Evolutionary conservation across 2,113 vertebrate species (phyloP).

Genomic region (Neodontobutis hainanensis): DNA sequence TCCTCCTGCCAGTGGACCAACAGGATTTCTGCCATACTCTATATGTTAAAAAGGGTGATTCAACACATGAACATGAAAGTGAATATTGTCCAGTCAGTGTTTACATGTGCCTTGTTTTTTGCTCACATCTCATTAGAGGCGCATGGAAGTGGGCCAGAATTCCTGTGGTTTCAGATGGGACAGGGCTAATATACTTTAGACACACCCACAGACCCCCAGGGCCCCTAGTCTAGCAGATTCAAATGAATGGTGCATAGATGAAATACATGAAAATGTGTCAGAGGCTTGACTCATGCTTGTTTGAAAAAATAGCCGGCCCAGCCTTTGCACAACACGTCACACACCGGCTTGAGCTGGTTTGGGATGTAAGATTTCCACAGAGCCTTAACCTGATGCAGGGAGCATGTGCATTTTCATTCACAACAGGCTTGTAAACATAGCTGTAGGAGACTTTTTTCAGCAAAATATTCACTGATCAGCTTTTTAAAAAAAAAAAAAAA

Average conservation of each 20-base stretch:
- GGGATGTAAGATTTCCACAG: constrained; percentile 30
- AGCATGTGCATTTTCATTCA: too few relatives aligned
- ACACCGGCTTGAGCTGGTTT: constrained; percentile 5
- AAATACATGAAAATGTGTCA: constrained; percentile 45
- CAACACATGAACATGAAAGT: neutral
- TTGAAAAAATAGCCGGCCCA: constrained; percentile 41
- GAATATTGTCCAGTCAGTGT: constrained; percentile 8
- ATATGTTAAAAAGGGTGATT: neutral
- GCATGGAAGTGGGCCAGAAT: constrained; percentile 42
- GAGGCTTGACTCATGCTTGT: constrained; percentile 41
- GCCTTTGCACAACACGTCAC: constrained; percentile 46
- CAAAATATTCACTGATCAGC: too few relatives aligned
- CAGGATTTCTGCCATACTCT: constrained; percentile 4
- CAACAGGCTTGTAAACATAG: neutral
- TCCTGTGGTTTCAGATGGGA: constrained; percentile 59
- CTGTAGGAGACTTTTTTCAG: too few relatives aligned
- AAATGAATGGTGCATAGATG: constrained; percentile 11
- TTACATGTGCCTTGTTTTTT: constrained; percentile 37
- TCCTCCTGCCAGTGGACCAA: neutral
- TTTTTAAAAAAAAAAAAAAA: too few relatives aligned
- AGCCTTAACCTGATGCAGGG: neutral
- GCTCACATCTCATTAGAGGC: constrained; percentile 40
- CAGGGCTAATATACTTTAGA: constrained; percentile 45
- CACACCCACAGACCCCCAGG: constrained; percentile 46
- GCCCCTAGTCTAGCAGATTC: constrained; percentile 5